Base-by-base conservation (phyloP, 1,140 invertebrate species). In the Druon quercuslanigerum region DNA sequence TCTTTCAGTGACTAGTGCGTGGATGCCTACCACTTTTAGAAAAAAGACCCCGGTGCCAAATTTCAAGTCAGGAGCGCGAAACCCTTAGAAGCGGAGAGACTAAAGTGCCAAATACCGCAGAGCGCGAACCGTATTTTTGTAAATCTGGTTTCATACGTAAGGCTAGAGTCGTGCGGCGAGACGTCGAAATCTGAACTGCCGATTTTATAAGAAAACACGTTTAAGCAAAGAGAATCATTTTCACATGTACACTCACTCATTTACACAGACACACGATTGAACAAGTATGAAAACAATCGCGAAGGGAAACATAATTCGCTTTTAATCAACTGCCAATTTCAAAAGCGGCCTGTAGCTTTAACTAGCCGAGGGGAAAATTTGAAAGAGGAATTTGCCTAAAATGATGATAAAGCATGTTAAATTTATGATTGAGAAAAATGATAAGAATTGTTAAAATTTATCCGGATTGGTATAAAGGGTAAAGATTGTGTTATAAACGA, bases 61-160 rank as follows among this genome's bases (percentile, higher is more conserved):
- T 71, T 46, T 40, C 46, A 70, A 76, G 75, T 50, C 60, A 66
- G 60, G 60, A 66, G 60, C 25, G 60, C 60, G 40, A 50, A 74
- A 50, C 52, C 57, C 50, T 50, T 54, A 77, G 70, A 79, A 76
- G 85, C 82, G 81, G 79, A 79, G 83, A 85, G 86, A 82, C 82
- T 86, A 90, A 91, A 91, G 90, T 91, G 90, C 90, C 90, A 91
- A 91, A 90, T 89, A 88, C 85, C 86, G 88, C 86, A 88, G 87
- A 88, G 87, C 85, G 87, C 88, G 88, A 89, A 90, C 83, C 89
- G 90, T 91, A 91, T 91, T 91, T 91, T 91, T 91, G 88, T 91
- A 91, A 91, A 90, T 90, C 87, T 89, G 88, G 84, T 91, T 91
- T 91, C 89, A 91, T 91, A 90, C 89, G 87, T 90, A 90, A 89